Base-by-base conservation (phyloP, 2,888 invertebrate species). In the Macrophya annulata region DNA sequence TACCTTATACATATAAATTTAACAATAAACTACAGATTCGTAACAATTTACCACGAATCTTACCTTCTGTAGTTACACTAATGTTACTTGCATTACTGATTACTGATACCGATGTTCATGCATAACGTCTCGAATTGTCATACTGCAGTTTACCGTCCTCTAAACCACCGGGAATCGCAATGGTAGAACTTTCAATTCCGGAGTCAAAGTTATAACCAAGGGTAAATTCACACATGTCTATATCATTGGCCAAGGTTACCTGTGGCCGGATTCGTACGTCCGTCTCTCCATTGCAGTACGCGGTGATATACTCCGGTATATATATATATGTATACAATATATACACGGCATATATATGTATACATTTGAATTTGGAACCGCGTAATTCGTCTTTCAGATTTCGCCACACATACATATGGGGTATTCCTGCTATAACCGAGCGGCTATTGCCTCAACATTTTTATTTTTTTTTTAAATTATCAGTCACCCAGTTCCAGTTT, bases 21-120 rank as follows among this genome's bases (percentile, higher is more conserved):
- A n/a, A 68, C 17, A 12, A 45, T 45, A 74, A 21, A 21, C 21
- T 21, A n/a, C 62, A 25, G 62, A 62, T 62, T 62, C 25, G 12
- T 62, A 10, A 48, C 25, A 62, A 25, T 62, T 62, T 12, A 12
- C 62, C 37, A 71, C 71, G 40, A 71, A 71, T 71, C 71, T 62
- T 62, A 17, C n/a, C n/a, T 51, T 6, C 1, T 8, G n/a, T 5
- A 55, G 9, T 43, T 5, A n/a, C n/a, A n/a, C n/a, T n/a, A n/a
- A n/a, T n/a, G n/a, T n/a, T n/a, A n/a, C n/a, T n/a, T n/a, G n/a
- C n/a, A n/a, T n/a, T n/a, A n/a, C n/a, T n/a, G n/a, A n/a, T n/a
- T n/a, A n/a, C n/a, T n/a, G 55, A 6, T 8, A 15, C 8, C 55
- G n/a, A 43, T 43, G 17, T 51, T n/a, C n/a, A n/a, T 1, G 62